phyloP scores from a whole-genome alignment of 1,140 invertebrate genomes.

The Archivesica marissinica region DNA sequence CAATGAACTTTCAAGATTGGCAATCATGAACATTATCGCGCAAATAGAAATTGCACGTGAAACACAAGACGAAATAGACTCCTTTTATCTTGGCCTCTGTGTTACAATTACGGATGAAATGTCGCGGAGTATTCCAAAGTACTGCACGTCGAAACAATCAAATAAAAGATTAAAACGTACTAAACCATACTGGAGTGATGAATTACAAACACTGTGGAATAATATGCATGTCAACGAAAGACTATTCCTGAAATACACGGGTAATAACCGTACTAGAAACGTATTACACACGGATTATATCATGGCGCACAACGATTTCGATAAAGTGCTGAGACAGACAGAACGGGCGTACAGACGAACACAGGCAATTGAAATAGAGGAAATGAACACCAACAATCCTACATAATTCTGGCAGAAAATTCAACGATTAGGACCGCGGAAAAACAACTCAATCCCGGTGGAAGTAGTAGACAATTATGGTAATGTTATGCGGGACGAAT shows the following conservation, averaged over 20 bases:
- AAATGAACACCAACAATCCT: conserved; percentile 5
- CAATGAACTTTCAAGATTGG: too few species aligned
- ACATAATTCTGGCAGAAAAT: conserved; percentile 13
- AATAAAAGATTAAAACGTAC: too few species aligned
- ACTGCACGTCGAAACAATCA: too few species aligned
- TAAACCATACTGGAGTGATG: too few species aligned
- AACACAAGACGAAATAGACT: background rate
- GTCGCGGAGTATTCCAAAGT: background rate
- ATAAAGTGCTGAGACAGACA: background rate
- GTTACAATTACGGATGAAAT: background rate
- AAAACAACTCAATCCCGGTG: conserved; percentile 10
- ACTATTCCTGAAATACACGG: background rate
- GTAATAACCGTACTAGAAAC: background rate
- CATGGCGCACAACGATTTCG: background rate
- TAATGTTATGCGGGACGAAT: conserved; percentile 4
- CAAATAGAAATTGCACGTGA: background rate
- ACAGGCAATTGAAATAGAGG: conserved; percentile 10
- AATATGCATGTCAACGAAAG: too few species aligned
- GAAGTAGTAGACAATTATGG: conserved; percentile 13
- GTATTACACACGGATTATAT: background rate
- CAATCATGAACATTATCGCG: background rate
- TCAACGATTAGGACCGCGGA: too few species aligned
- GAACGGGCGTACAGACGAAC: background rate
- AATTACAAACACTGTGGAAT: too few species aligned
- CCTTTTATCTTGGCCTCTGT: background rate